Conservation (phyloP, 2,888 invertebrate genomes). For the Drosophila demipolita region DNA sequence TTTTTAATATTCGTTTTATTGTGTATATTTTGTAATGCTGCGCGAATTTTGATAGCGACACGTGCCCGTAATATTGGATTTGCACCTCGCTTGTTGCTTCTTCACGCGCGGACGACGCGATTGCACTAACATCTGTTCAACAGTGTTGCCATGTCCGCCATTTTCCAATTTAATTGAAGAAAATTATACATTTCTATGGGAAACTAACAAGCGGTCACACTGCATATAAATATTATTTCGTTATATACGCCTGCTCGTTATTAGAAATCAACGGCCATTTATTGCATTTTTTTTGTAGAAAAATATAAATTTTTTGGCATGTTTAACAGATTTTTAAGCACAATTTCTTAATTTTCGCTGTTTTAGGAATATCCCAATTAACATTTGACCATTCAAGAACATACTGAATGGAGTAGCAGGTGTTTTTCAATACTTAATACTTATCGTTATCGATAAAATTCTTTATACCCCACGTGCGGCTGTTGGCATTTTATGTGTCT, state of each 20-base stretch:
- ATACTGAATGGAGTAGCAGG: neutral
- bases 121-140: conserved; percentile 60
- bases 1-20: neutral
- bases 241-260: neutral
- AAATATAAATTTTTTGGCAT: neutral
- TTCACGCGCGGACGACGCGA: conserved; percentile 66
- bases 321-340: neutral
- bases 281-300: neutral
- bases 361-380: neutral
- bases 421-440: conserved; percentile 1
- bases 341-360: no score
- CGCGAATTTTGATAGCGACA: conserved; percentile 48
- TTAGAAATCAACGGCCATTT: neutral
- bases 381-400: neutral
- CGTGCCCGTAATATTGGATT: conserved; percentile 58
- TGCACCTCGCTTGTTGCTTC: conserved; percentile 69
- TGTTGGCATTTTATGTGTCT: conserved; percentile 7
- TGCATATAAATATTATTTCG: neutral
- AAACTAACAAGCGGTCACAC: conserved; percentile 29
- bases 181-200: neutral
- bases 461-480: conserved; percentile 47
- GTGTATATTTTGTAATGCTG: conserved; percentile 25
- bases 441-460: conserved; percentile 16
- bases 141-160: conserved; percentile 55
- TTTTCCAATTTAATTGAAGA: conserved; percentile 31